These are phyloP conservation scores for Cottus gobio DNA, from an alignment of 2,113 vertebrate species.

Conservation along the genomic window DNA sequence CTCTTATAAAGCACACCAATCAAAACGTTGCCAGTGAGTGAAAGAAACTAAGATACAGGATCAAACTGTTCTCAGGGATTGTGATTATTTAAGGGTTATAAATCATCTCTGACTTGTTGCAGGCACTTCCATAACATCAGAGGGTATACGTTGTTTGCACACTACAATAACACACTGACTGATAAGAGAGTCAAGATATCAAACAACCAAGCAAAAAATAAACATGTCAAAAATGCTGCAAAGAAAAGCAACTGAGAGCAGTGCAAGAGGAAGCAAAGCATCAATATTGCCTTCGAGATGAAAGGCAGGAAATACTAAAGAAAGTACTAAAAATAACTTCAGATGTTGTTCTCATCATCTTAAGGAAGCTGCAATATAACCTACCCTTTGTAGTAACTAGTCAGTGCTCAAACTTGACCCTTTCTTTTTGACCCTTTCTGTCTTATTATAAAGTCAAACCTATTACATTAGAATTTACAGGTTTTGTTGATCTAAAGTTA, in stretches of 20 bases:
- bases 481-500: background rate
- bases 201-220: background rate
- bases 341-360: background rate
- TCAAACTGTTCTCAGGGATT: background rate
- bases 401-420: background rate
- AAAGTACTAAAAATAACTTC: background rate
- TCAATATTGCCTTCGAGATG: background rate
- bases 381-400: background rate
- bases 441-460: background rate
- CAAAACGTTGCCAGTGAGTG: background rate
- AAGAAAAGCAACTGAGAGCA: slow-evolving; percentile 2
- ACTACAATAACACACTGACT: background rate
- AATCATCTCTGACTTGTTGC: background rate
- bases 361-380: background rate
- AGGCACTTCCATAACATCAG: background rate
- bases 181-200: background rate
- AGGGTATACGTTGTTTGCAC: background rate
- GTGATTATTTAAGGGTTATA: background rate
- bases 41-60: background rate
- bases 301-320: slow-evolving; percentile 7
- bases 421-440: background rate
- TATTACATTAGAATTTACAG: background rate
- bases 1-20: background rate
- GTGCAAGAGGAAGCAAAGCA: background rate
- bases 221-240: background rate